phyloP scores from a whole-genome alignment of 2,113 vertebrate species.

The Laticauda laticaudata region DNA sequence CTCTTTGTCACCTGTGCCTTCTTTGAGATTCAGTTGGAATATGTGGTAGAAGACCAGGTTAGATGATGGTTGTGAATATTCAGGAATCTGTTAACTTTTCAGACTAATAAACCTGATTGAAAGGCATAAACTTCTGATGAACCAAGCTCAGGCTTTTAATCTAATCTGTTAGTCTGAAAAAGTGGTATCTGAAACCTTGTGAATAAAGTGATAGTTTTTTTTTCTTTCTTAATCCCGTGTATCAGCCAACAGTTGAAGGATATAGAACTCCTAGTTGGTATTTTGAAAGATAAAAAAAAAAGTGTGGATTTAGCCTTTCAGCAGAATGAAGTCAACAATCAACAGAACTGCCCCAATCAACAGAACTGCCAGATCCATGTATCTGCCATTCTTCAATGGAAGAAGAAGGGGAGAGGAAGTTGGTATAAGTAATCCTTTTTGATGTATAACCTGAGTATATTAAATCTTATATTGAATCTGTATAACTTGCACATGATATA shows the following conservation, averaged over 20 bases:
- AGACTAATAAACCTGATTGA: neutral
- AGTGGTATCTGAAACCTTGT: neutral
- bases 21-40: neutral
- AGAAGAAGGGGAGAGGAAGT: too few species aligned
- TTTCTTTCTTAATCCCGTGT: conserved; percentile 15
- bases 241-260: neutral
- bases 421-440: too few species aligned
- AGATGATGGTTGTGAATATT: neutral
- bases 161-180: neutral
- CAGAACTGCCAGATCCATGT: neutral
- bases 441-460: too few species aligned
- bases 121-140: neutral
- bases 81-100: neutral
- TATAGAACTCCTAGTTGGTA: conserved; percentile 22
- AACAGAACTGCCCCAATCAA: neutral
- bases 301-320: neutral
- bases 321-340: neutral
- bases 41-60: neutral
- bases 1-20: neutral
- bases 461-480: too few species aligned
- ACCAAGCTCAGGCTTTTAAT: neutral
- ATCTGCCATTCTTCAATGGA: too few species aligned
- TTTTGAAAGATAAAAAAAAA: conserved; percentile 34
- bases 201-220: neutral
- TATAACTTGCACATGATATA: too few species aligned